Evolutionary conservation across 2,888 invertebrate species (phyloP).

Genomic region (Polyommatus iphigenia): DNA sequence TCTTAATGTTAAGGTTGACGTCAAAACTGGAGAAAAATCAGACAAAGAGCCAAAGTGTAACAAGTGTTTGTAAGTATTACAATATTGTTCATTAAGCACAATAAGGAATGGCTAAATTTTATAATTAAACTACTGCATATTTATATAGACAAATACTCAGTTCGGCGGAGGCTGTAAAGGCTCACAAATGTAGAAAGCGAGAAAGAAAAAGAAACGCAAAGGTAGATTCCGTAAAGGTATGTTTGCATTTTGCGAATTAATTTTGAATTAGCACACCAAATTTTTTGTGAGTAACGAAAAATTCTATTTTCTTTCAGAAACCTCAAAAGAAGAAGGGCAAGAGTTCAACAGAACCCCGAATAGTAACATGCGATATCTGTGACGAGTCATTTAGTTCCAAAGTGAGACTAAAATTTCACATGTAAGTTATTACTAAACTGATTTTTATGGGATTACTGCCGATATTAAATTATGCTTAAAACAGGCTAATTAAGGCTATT

Average conservation of each 20-base stretch:
- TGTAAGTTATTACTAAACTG: slow-evolving; percentile 55
- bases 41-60: slow-evolving; percentile 53
- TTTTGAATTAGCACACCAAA: not conserved
- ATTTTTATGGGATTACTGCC: no score
- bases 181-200: slow-evolving; percentile 59
- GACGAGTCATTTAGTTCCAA: slow-evolving; percentile 73
- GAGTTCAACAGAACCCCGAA: slow-evolving; percentile 60
- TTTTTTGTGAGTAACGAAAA: not conserved
- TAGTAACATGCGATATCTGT: slow-evolving; percentile 71
- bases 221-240: slow-evolving; percentile 61
- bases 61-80: slow-evolving; percentile 55
- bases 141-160: slow-evolving; percentile 56
- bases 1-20: slow-evolving; percentile 36
- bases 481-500: no score
- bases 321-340: slow-evolving; percentile 53
- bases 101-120: not conserved
- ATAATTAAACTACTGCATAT: not conserved
- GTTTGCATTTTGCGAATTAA: not conserved
- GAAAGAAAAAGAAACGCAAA: slow-evolving; percentile 51
- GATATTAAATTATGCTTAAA: no score
- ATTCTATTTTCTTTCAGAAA: slow-evolving; percentile 47
- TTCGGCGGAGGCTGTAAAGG: slow-evolving; percentile 47
- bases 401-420: slow-evolving; percentile 75
- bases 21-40: slow-evolving; percentile 39
- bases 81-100: not conserved